Base-by-base conservation (phyloP, 2,888 invertebrate species). In the Ophion obscuratus region DNA sequence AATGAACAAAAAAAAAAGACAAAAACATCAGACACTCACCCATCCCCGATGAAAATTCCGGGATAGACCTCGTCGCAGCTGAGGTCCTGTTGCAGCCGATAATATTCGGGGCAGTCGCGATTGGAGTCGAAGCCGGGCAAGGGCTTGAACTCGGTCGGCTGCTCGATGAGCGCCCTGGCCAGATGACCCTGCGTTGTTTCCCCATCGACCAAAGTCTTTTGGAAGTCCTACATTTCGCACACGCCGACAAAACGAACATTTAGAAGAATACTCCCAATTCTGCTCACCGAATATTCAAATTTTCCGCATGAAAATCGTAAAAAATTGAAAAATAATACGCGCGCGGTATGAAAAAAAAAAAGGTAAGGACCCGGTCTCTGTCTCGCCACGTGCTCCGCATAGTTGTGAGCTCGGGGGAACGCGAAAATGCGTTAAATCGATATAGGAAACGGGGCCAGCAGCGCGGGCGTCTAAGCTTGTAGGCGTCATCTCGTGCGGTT, bases 1-100 rank as follows among this genome's bases (percentile, higher is more conserved):
- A 20, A 73, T 62, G 31, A 47, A 62, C 36, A 40, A 27, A 57
- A 71, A 71, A 11, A 9, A 62, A n/a, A 4, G 14, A 64, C 36
- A 68, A 76, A 64, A 53, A 62, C 70, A 87, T 66, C 40, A 20
- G 10, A 36, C 10, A 64, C 96, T 95, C 94, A 97, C 97, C 95
- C 96, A 95, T 97, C 96, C 84, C 97, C 97, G 89, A 97, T 96
- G 91, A 95, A 97, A 89, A 97, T 95, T 89, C 96, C 96, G 81
- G 97, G 96, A 93, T 96, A 97, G 73, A 97, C 97, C 94, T 97
- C 97, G 93, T 97, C 96, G 90, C 97, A 95, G 93, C 97, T 97
- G 66, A 97, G 95, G 80, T 95, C 95, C 66, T 91, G 90, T 47
- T 92, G 92, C 0, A 85, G 20, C 47, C 88, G 88, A 85, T 89